These are phyloP conservation scores for Empidonax traillii DNA, from an alignment of 2,113 vertebrate genomes.

Conservation along the genomic window DNA sequence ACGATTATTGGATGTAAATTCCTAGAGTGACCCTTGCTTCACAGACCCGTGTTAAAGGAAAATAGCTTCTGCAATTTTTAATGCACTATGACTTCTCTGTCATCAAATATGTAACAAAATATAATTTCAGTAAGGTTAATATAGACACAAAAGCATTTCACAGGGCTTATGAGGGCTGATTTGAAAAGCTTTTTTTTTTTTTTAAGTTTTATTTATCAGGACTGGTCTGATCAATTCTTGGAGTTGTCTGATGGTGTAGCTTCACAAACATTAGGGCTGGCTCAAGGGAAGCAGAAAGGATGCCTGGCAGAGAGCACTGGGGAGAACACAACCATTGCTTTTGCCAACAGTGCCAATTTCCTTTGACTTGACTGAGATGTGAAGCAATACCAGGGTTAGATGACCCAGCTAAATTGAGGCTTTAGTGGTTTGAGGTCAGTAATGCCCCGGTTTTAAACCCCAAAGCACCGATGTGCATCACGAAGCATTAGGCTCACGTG, in stretches of 20 bases:
- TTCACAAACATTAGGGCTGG: background rate
- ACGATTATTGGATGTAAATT: background rate
- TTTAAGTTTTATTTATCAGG: background rate
- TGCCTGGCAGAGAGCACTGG: background rate
- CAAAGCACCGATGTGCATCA: background rate
- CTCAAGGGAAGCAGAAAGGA: background rate
- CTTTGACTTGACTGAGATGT: background rate
- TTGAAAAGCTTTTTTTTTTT: background rate
- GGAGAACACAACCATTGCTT: background rate
- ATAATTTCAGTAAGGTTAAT: background rate
- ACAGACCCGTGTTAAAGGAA: background rate
- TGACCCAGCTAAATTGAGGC: conserved; percentile 1
- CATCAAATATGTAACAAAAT: background rate
- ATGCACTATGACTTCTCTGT: background rate
- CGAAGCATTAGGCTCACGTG: conserved; percentile 12
- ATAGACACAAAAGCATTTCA: background rate
- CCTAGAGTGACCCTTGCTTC: background rate
- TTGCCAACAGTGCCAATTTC: background rate
- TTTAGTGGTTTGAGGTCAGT: conserved; percentile 43
- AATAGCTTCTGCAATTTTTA: background rate
- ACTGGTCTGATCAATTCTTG: background rate
- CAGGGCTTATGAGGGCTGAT: background rate
- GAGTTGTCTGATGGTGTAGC: background rate
- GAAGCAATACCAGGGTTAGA: background rate
- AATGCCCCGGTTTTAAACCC: background rate